phyloP scores from a whole-genome alignment of 2,888 invertebrate species.

The Tenthredo scrophulariae region DNA sequence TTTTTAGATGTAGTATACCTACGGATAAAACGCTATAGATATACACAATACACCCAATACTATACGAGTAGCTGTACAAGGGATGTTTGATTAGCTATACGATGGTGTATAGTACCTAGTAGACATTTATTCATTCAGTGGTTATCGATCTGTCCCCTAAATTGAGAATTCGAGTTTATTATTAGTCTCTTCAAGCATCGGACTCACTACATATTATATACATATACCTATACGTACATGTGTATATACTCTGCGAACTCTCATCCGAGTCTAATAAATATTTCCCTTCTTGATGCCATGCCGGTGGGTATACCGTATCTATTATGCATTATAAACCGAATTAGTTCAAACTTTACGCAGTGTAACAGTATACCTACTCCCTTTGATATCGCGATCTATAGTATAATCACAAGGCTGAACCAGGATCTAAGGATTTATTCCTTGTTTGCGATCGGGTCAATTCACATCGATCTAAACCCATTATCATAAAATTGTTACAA shows the following conservation, averaged over 20 bases:
- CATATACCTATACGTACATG: too few relatives aligned
- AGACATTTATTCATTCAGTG: conserved; percentile 32
- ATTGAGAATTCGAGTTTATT: conserved; percentile 17
- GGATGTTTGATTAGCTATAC: conserved; percentile 12
- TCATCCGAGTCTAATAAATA: not conserved
- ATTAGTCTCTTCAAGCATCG: conserved; percentile 11
- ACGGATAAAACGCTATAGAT: not conserved
- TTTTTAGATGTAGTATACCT: not conserved
- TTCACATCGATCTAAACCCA: not conserved
- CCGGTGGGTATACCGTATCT: not conserved
- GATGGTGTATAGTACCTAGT: not conserved
- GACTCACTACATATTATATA: not conserved
- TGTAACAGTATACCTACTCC: not conserved
- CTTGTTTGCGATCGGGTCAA: not conserved
- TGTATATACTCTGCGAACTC: not conserved
- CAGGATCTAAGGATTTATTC: not conserved
- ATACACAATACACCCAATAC: not conserved
- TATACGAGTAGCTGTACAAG: not conserved
- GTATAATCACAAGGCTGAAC: not conserved
- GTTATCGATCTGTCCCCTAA: conserved; percentile 32
- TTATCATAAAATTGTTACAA: too few relatives aligned
- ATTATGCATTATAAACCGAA: not conserved
- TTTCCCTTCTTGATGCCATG: not conserved
- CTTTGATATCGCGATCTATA: not conserved
- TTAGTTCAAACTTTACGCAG: not conserved